These are phyloP conservation scores for Oxyruncus cristatus DNA, from an alignment of 2,113 vertebrate genomes.

Conservation along the genomic window DNA sequence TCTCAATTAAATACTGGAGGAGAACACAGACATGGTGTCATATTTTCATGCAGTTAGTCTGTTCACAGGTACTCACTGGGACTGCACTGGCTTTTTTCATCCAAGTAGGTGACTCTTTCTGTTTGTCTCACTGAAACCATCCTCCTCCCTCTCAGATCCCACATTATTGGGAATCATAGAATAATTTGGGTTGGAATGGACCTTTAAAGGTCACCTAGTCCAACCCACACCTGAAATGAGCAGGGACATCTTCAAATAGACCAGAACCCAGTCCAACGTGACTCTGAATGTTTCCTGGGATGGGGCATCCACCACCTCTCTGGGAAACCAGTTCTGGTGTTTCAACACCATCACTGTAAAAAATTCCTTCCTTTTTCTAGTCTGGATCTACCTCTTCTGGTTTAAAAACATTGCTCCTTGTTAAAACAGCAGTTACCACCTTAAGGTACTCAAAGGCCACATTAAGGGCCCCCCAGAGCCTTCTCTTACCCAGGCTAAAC, in stretches of 20 bases:
- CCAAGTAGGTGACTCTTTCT: not conserved
- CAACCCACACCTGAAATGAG: not conserved
- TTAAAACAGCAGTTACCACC: not conserved
- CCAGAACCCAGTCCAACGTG: accelerated
- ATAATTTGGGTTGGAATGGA: not conserved
- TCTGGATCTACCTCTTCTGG: not conserved
- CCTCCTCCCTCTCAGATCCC: not conserved
- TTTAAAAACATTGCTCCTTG: not conserved
- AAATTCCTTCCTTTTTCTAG: not conserved
- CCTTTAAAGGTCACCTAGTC: not conserved
- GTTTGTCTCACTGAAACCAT: not conserved
- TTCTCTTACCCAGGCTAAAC: not conserved
- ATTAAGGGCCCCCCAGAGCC: not conserved
- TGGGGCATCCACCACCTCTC: not conserved
- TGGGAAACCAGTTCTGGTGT: not conserved
- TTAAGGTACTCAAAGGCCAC: not conserved
- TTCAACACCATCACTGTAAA: not conserved
- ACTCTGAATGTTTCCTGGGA: not conserved
- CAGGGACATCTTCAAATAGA: not conserved
- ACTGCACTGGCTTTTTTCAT: not conserved
- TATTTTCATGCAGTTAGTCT: not conserved
- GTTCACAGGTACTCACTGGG: not conserved
- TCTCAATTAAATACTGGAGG: not conserved
- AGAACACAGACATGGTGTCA: not conserved
- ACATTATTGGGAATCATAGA: not conserved